Evolutionary conservation across 1,140 invertebrate genomes (phyloP).

Genomic region (Maconellicoccus hirsutus): DNA sequence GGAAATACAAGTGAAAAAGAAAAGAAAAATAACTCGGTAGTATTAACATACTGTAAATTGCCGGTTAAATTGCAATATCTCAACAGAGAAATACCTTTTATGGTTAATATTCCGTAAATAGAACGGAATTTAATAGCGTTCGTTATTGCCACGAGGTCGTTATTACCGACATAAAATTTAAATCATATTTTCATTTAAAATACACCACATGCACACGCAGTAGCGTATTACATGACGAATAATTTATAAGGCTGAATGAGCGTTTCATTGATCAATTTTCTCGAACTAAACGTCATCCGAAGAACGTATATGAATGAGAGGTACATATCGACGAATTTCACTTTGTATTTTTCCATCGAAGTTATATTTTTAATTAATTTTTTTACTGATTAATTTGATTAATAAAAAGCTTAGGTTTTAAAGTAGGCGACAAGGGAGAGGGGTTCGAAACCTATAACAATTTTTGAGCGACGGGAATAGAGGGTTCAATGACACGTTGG

Average conservation of each 20-base stretch:
- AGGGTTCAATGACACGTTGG: too few species aligned
- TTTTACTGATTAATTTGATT: too few species aligned
- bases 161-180: neutral
- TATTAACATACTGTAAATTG: conserved; percentile 5
- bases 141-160: neutral
- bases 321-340: too few species aligned
- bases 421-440: too few species aligned
- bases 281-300: neutral
- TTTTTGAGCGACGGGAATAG: too few species aligned
- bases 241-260: neutral
- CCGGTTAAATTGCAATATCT: conserved; percentile 8
- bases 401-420: too few species aligned
- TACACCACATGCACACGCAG: neutral
- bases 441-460: too few species aligned
- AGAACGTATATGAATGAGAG: too few species aligned
- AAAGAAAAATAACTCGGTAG: neutral
- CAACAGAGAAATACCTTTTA: conserved; percentile 9
- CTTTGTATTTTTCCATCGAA: too few species aligned
- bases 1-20: conserved; percentile 1
- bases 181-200: conserved; percentile 1
- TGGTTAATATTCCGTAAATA: conserved; percentile 4
- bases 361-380: too few species aligned
- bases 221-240: neutral
- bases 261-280: conserved; percentile 1
- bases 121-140: conserved; percentile 8